Evolutionary conservation across 2,113 vertebrate species (phyloP).

Genomic region (Geococcyx californianus): DNA sequence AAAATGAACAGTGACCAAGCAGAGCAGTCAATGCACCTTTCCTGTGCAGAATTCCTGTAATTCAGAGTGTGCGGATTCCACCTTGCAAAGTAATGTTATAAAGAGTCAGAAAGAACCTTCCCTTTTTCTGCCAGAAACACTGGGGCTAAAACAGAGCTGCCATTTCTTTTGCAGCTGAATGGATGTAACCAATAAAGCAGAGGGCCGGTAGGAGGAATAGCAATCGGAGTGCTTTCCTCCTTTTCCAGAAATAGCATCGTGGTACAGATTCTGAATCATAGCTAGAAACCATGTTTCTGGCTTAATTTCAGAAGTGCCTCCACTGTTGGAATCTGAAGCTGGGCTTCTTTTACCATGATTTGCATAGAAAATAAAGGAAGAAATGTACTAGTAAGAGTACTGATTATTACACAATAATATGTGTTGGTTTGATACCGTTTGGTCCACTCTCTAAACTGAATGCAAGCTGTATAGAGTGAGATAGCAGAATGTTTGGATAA

Average conservation of each 20-base stretch:
- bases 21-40: not conserved
- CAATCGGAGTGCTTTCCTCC: not conserved
- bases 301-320: slow-evolving; percentile 11
- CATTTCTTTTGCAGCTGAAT: not conserved
- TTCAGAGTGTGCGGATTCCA: not conserved
- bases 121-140: not conserved
- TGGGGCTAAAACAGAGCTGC: not conserved
- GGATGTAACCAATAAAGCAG: not conserved
- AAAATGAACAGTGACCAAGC: not conserved
- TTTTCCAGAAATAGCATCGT: slow-evolving; percentile 25
- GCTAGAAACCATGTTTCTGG: slow-evolving; percentile 10
- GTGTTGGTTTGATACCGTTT: not conserved
- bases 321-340: not conserved
- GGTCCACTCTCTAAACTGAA: not conserved
- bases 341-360: not conserved
- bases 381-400: not conserved
- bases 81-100: not conserved
- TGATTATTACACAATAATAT: not conserved
- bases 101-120: not conserved
- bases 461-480: not conserved
- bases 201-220: not conserved
- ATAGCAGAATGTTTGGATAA: not conserved
- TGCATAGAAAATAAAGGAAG: not conserved
- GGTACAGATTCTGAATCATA: slow-evolving; percentile 27
- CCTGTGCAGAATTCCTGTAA: not conserved